Evolutionary conservation across 2,888 invertebrate genomes (phyloP), one percentile per base, ranked within the genome.

Genomic region (Dryocosmus kuriphilus): DNA sequence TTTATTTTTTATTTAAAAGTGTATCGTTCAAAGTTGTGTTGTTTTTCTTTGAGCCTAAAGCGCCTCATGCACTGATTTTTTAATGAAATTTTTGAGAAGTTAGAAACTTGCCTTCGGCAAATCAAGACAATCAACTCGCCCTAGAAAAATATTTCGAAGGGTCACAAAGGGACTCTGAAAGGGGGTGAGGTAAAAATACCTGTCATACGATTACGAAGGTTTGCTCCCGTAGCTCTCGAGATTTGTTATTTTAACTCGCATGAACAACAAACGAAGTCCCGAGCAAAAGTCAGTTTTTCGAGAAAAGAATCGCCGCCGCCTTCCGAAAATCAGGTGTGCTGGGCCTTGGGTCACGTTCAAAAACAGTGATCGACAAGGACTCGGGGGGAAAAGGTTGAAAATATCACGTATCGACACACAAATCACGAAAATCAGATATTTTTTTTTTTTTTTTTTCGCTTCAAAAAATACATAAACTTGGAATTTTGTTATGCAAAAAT

Each of bases 301-400:
- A n/a, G 74, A 65, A 79, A 76, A 78, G 38, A 75, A 41, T 74
- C 65, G 30, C 46, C 65, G 30, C 46, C 71, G 38, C 35, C 16
- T 63, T 61, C 60, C 65, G 79, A 85, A 88, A 89, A 89, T 90
- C 89, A 88, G 87, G 86, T 86, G 87, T 82, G 62, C 78, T 77
- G 77, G 80, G 78, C 80, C 81, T 78, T 76, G 41, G 79, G 89
- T 85, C 90, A 90, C 90, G 89, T 90, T 85, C 86, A 78, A 86
- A 85, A 89, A 89, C 79, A 86, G 67, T 67, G 62, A 55, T 67
- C 63, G 30, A 51, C 46, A 71, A 71, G 71, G 71, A 51, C 71
- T 51, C 71, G 30, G 27, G 71, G 71, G 71, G 71, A 71, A 71
- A 71, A 51, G 71, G n/a, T 51, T 8, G 30, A 46, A 27, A 71